A percentile compares a stretch with the other conserved stretches of the same genome.
Conservation (phyloP, 2,888 invertebrate genomes). For the Nyleta sp. region DNA sequence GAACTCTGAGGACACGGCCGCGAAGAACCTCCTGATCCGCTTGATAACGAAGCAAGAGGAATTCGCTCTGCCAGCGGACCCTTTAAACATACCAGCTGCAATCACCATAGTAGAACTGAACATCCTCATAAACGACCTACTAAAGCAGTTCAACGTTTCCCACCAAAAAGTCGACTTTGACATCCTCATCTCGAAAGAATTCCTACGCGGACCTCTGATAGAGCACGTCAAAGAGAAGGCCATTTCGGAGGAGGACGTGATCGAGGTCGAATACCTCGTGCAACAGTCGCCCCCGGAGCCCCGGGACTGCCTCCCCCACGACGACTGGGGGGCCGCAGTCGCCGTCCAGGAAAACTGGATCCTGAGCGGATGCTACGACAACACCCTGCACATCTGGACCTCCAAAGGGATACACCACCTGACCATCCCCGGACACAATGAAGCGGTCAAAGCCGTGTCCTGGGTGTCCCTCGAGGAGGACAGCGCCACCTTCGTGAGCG, state of each 20-base stretch:
- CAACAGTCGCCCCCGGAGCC: slow-evolving; percentile 96
- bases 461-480: slow-evolving; percentile 90
- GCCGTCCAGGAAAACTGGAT: slow-evolving; percentile 90
- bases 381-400: slow-evolving; percentile 95
- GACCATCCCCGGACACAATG: slow-evolving; percentile 93
- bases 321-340: slow-evolving; percentile 98
- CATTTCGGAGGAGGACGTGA: slow-evolving; percentile 91
- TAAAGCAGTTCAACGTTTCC: slow-evolving; percentile 83
- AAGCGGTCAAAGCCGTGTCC: slow-evolving; percentile 93
- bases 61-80: slow-evolving; percentile 94
- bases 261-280: slow-evolving; percentile 96
- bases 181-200: slow-evolving; percentile 93
- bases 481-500: slow-evolving; percentile 89
- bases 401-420: slow-evolving; percentile 92
- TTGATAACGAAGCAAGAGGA: slow-evolving; percentile 91
- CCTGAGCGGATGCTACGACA: slow-evolving; percentile 96
- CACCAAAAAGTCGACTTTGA: slow-evolving; percentile 88
- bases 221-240: slow-evolving; percentile 91
- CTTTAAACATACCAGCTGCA: slow-evolving; percentile 91
- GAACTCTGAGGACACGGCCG: neutral
- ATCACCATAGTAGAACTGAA: slow-evolving; percentile 89
- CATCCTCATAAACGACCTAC: slow-evolving; percentile 90
- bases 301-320: slow-evolving; percentile 95
- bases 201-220: slow-evolving; percentile 87
- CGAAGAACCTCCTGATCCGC: slow-evolving; percentile 86